These are phyloP conservation scores for Whitmania pigra DNA, from an alignment of 1,140 invertebrate genomes.

Conservation along the genomic window DNA sequence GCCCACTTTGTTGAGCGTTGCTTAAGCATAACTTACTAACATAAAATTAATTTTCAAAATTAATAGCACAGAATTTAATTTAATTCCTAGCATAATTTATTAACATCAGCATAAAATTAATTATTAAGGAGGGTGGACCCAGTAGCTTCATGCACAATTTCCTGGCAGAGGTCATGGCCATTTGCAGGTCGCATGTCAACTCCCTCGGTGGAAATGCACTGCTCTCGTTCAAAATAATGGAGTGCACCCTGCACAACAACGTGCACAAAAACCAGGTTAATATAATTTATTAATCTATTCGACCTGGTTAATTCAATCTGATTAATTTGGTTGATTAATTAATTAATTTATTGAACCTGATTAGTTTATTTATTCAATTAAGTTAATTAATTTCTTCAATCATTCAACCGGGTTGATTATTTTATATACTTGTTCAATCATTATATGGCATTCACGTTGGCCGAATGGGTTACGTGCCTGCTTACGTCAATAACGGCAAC, in stretches of 20 bases:
- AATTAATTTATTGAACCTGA: not conserved
- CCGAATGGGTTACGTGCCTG: no score
- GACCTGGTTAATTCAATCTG: not conserved
- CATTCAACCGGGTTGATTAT: no score
- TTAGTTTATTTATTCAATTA: slow-evolving; percentile 11
- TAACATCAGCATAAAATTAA: slow-evolving; percentile 12
- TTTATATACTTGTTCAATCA: no score
- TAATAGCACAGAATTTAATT: no score
- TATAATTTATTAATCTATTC: not conserved
- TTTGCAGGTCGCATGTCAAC: slow-evolving; percentile 77
- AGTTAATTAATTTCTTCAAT: no score
- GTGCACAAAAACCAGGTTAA: slow-evolving; percentile 87
- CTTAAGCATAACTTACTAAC: not conserved
- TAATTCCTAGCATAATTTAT: not conserved
- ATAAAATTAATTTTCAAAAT: slow-evolving; percentile 26
- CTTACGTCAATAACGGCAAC: no score
- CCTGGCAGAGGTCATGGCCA: slow-evolving; percentile 75
- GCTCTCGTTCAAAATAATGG: slow-evolving; percentile 80
- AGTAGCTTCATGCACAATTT: slow-evolving; percentile 87
- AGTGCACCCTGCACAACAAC: slow-evolving; percentile 75
- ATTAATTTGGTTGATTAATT: not conserved
- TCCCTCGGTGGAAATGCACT: slow-evolving; percentile 89
- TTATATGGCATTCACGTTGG: no score
- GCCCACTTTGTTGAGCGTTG: no score
- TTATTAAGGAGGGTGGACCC: slow-evolving; percentile 55